Evolutionary conservation across 92 coral and sea anemone genomes (phyloP).

Genomic region (Parazoanthus atlanticus): DNA sequence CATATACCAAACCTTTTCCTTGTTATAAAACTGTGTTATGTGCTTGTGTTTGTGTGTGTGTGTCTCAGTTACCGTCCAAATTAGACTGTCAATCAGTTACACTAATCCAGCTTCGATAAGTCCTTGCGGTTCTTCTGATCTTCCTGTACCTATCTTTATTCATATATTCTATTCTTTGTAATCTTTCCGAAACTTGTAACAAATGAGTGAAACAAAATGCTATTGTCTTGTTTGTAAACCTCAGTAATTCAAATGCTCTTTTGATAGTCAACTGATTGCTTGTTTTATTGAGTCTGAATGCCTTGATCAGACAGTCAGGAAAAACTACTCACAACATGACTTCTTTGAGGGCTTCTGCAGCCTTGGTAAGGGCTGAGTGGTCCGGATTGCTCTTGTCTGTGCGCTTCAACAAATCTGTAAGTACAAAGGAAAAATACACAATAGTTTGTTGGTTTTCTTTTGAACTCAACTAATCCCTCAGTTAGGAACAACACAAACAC

Average conservation of each 20-base stretch:
- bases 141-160: too few species aligned
- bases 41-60: too few species aligned
- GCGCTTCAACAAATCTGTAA: conserved; percentile 88
- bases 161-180: too few species aligned
- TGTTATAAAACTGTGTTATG: too few species aligned
- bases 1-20: too few species aligned
- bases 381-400: conserved; percentile 94
- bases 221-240: neutral
- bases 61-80: too few species aligned
- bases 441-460: neutral
- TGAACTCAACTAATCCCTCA: neutral
- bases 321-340: conserved; percentile 84
- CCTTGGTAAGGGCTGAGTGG: conserved; percentile 80
- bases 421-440: neutral
- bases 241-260: neutral
- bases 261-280: neutral
- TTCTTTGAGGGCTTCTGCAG: conserved; percentile 88
- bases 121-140: too few species aligned
- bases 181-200: too few species aligned
- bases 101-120: too few species aligned
- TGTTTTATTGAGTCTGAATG: neutral
- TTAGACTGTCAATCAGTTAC: too few species aligned
- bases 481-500: too few species aligned
- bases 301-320: neutral
- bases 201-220: too few species aligned